Evolutionary conservation across 1,140 invertebrate genomes (phyloP).

Genomic region (Theocolax elegans): DNA sequence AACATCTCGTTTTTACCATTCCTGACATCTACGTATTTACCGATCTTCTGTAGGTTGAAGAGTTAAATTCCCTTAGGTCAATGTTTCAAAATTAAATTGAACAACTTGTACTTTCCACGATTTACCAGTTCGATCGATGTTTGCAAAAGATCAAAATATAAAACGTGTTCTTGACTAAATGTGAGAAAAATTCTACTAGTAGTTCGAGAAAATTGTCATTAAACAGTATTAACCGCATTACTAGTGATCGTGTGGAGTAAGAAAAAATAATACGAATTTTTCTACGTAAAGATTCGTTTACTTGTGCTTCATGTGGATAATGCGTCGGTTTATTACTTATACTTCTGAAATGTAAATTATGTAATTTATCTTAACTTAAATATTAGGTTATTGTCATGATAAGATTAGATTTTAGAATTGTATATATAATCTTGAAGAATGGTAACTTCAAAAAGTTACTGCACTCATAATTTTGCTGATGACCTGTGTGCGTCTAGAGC

Average conservation of each 20-base stretch:
- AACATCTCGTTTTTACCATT: background rate
- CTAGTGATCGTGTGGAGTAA: slow-evolving; percentile 13
- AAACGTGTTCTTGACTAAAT: too few species aligned
- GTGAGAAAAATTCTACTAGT: too few species aligned
- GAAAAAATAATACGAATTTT: slow-evolving; percentile 19
- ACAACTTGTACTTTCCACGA: too few species aligned
- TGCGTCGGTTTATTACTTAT: slow-evolving; percentile 11
- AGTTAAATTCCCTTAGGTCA: too few species aligned
- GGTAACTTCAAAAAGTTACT: background rate
- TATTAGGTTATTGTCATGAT: slow-evolving; percentile 1
- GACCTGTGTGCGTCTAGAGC: slow-evolving; percentile 69
- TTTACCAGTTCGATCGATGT: too few species aligned
- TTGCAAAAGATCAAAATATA: too few species aligned
- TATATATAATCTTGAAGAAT: slow-evolving; percentile 28
- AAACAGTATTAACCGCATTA: slow-evolving; percentile 36
- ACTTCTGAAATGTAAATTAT: slow-evolving; percentile 30
- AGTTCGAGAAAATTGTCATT: slow-evolving; percentile 4
- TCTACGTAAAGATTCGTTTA: slow-evolving; percentile 10
- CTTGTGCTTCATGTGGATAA: background rate
- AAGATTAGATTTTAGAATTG: slow-evolving; percentile 11
- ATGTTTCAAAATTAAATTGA: too few species aligned
- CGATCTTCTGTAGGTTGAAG: too few species aligned
- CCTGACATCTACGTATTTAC: too few species aligned
- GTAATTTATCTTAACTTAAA: slow-evolving; percentile 33
- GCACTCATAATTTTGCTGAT: slow-evolving; percentile 51